These are phyloP conservation scores for Acleris literana DNA, from an alignment of 2,888 invertebrate species.

Conservation along the genomic window DNA sequence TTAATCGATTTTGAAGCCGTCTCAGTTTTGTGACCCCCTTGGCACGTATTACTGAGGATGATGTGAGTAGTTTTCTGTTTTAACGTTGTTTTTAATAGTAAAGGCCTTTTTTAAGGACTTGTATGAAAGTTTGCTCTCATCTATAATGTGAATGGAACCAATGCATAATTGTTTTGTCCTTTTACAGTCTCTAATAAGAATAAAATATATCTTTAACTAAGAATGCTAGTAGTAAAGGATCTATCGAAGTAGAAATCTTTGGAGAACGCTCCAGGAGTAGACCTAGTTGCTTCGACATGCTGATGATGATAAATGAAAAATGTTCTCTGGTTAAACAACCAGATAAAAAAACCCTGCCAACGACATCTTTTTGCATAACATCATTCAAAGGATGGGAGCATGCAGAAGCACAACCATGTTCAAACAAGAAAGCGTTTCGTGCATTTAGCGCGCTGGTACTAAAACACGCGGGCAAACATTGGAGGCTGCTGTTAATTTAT, in stretches of 20 bases:
- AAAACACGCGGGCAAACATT: conserved; percentile 28
- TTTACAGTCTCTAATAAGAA: no score
- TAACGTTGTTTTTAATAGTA: background rate
- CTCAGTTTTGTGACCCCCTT: conserved; percentile 40
- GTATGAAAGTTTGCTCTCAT: no score
- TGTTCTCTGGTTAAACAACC: background rate
- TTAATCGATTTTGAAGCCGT: conserved; percentile 53
- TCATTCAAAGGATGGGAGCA: conserved; percentile 26
- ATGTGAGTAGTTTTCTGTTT: background rate
- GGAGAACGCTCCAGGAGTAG: no score
- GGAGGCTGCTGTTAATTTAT: conserved; percentile 25
- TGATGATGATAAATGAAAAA: no score
- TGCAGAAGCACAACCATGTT: conserved; percentile 8
- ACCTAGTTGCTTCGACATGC: no score
- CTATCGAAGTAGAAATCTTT: no score
- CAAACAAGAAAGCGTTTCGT: conserved; percentile 29
- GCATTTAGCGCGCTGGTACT: conserved; percentile 24
- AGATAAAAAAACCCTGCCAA: background rate
- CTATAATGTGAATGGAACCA: no score
- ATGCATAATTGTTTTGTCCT: no score
- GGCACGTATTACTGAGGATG: conserved; percentile 23
- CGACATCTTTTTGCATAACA: conserved; percentile 13
- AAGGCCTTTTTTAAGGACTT: background rate
- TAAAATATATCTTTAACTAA: no score
- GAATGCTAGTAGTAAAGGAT: no score